Conservation (phyloP, 2,113 vertebrate genomes). For the Ctenodactylus gundi region DNA sequence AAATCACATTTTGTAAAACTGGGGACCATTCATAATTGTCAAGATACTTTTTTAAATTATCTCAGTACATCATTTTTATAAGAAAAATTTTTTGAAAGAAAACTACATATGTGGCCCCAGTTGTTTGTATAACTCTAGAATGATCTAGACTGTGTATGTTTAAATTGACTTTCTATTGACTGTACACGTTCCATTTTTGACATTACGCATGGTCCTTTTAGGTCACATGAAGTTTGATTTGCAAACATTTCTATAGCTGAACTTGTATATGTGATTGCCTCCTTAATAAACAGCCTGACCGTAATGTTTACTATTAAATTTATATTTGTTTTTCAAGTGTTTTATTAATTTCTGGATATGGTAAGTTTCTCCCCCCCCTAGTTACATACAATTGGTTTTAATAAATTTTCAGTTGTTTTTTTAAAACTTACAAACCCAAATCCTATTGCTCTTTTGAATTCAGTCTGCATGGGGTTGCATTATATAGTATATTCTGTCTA, state of each 20-base stretch:
- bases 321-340: slow-evolving; percentile 71
- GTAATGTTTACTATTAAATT: slow-evolving; percentile 73
- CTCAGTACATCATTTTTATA: slow-evolving; percentile 67
- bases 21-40: slow-evolving; percentile 76
- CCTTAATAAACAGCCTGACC: slow-evolving; percentile 67
- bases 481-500: background rate
- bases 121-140: slow-evolving; percentile 67
- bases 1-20: slow-evolving; percentile 77
- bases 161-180: slow-evolving; percentile 23
- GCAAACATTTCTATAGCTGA: slow-evolving; percentile 66
- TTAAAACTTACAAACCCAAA: slow-evolving; percentile 16
- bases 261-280: slow-evolving; percentile 71
- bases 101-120: slow-evolving; percentile 53
- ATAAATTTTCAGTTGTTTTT: slow-evolving; percentile 45
- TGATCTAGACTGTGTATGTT: slow-evolving; percentile 68
- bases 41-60: slow-evolving; percentile 71
- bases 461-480: background rate
- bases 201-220: slow-evolving; percentile 49
- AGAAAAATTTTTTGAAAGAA: slow-evolving; percentile 52
- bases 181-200: slow-evolving; percentile 73
- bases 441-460: background rate
- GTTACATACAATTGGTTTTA: slow-evolving; percentile 44
- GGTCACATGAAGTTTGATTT: slow-evolving; percentile 59
- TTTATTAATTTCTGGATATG: slow-evolving; percentile 68
- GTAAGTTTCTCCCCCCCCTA: background rate